Conservation (phyloP, 2,113 vertebrate genomes). For the Clarias gariepinus region DNA sequence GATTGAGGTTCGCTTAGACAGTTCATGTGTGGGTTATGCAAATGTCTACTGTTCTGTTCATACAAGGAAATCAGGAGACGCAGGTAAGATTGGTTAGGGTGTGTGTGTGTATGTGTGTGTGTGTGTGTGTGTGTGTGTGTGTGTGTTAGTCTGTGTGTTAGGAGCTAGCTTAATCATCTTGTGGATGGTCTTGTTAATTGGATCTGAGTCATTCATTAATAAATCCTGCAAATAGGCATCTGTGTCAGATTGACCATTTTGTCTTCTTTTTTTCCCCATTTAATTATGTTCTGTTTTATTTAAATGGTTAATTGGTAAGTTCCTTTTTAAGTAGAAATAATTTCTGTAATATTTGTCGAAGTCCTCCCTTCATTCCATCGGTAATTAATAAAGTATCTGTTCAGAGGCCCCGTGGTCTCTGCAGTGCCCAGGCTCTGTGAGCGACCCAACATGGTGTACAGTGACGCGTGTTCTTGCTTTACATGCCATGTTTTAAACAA, state of each 20-base stretch:
- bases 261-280: neutral
- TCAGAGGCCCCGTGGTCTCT: neutral
- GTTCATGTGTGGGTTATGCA: conserved; percentile 66
- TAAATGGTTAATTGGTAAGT: neutral
- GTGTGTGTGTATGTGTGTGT: conserved; percentile 35
- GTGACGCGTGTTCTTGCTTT: neutral
- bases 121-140: conserved; percentile 26
- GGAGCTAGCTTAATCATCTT: conserved; percentile 55
- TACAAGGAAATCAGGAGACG: conserved; percentile 49
- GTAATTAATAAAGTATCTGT: neutral
- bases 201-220: conserved; percentile 71
- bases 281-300: neutral
- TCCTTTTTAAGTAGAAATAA: neutral
- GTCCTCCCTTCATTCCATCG: neutral
- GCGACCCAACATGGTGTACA: neutral
- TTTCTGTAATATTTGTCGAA: neutral
- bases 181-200: conserved; percentile 65
- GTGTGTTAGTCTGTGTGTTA: conserved; percentile 50
- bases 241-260: neutral
- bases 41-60: conserved; percentile 52
- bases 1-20: conserved; percentile 12
- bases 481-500: neutral
- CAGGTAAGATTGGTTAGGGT: conserved; percentile 55
- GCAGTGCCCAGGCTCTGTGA: neutral
- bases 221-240: conserved; percentile 67